These are phyloP conservation scores for Microplitis deprimator DNA, from an alignment of 2,888 invertebrate species.

Conservation along the genomic window DNA sequence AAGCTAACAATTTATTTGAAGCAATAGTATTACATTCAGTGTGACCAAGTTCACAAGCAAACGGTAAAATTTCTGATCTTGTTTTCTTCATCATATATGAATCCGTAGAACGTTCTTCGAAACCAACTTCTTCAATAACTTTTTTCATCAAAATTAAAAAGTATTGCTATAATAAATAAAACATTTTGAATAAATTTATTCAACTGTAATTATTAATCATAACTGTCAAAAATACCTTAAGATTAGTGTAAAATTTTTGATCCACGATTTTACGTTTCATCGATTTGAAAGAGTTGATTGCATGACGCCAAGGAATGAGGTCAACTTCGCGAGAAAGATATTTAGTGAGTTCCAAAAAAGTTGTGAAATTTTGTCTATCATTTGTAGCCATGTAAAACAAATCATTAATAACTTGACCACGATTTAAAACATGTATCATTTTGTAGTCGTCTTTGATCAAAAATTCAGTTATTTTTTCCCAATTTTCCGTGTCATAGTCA, in stretches of 20 bases:
- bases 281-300: constrained; percentile 38
- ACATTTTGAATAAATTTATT: background rate
- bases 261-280: constrained; percentile 37
- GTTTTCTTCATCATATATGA: constrained; percentile 57
- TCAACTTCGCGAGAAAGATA: constrained; percentile 76
- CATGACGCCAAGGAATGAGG: constrained; percentile 79
- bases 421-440: constrained; percentile 77
- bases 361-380: constrained; percentile 62
- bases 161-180: constrained; percentile 40
- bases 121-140: constrained; percentile 45
- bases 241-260: constrained; percentile 38
- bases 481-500: constrained; percentile 80
- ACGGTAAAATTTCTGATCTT: constrained; percentile 60
- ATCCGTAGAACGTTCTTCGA: constrained; percentile 42
- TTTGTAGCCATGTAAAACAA: constrained; percentile 76
- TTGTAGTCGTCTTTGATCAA: constrained; percentile 70
- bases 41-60: constrained; percentile 69
- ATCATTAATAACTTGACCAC: constrained; percentile 86
- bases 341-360: constrained; percentile 74
- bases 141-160: constrained; percentile 44
- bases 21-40: constrained; percentile 66
- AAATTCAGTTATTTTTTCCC: constrained; percentile 74
- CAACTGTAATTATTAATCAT: background rate
- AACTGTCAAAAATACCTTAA: constrained; percentile 37
- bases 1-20: constrained; percentile 43